Conservation (phyloP, 2,888 invertebrate species). For the Lottia scabra region DNA sequence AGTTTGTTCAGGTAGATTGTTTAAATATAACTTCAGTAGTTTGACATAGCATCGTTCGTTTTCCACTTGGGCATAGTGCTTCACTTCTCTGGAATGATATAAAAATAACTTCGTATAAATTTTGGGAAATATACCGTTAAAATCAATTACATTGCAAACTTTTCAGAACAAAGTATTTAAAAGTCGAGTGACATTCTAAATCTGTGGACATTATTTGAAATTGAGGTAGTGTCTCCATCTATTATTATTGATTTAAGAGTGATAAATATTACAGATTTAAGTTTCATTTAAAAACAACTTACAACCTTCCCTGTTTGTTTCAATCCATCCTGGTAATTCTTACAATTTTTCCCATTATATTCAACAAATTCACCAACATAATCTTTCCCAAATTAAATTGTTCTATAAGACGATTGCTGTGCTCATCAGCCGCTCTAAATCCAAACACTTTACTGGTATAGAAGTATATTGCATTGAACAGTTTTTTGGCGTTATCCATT, state of each 20-base stretch:
- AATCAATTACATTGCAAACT: too few relatives aligned
- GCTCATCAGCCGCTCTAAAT: background rate
- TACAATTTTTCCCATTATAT: background rate
- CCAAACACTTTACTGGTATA: background rate
- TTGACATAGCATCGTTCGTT: conserved; percentile 1
- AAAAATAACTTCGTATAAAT: background rate
- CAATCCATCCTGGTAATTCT: too few relatives aligned
- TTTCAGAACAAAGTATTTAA: too few relatives aligned
- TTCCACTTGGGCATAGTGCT: background rate
- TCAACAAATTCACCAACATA: background rate
- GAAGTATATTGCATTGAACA: background rate
- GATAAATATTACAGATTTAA: background rate
- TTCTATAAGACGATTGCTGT: background rate
- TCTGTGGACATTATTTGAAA: too few relatives aligned
- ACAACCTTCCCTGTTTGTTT: background rate
- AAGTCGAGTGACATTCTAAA: too few relatives aligned
- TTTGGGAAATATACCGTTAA: too few relatives aligned
- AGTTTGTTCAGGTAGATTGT: too few relatives aligned
- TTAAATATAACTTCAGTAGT: background rate
- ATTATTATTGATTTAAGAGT: too few relatives aligned
- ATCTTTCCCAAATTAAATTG: background rate
- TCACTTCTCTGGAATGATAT: background rate
- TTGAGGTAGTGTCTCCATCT: too few relatives aligned
- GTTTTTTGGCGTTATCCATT: too few relatives aligned
- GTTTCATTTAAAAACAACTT: background rate